Evolutionary conservation across 2,888 invertebrate species (phyloP).

Genomic region (Zaprionus obscuricornis): DNA sequence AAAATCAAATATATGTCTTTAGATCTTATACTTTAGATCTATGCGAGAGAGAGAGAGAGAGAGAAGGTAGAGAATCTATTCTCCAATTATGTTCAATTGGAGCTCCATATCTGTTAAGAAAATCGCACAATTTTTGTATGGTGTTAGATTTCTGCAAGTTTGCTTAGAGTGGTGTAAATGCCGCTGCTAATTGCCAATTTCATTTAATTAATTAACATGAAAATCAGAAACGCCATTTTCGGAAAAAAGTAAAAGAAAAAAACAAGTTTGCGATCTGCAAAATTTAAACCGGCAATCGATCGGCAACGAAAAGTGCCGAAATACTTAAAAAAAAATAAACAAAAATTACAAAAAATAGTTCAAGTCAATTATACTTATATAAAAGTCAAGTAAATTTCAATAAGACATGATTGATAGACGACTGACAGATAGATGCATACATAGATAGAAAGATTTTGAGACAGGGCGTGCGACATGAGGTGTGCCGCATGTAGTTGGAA

Average conservation of each 20-base stretch:
- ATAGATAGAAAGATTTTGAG: no score
- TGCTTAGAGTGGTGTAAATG: constrained; percentile 29
- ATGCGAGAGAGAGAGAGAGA: no score
- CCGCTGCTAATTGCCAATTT: constrained; percentile 64
- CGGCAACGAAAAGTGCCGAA: constrained; percentile 45
- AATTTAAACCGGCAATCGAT: constrained; percentile 19
- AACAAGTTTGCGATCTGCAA: constrained; percentile 44
- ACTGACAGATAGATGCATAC: constrained; percentile 20
- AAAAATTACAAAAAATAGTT: constrained; percentile 27
- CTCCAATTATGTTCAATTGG: constrained; percentile 53
- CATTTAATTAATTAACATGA: constrained; percentile 66
- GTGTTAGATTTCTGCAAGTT: constrained; percentile 34
- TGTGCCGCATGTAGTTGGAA: constrained; percentile 18
- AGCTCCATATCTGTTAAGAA: constrained; percentile 17
- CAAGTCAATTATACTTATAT: constrained; percentile 44
- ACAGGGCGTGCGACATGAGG: neutral
- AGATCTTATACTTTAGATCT: no score
- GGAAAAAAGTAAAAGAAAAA: neutral
- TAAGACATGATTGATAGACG: constrained; percentile 55
- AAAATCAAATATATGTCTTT: no score
- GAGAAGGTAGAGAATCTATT: no score
- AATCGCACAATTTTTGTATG: constrained; percentile 10
- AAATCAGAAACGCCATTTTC: constrained; percentile 13
- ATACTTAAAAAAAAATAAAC: constrained; percentile 34
- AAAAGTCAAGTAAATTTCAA: constrained; percentile 12